These are phyloP conservation scores for Schizopygopsis pylzovi DNA, from an alignment of 2,797 vertebrate species.

Conservation along the genomic window DNA sequence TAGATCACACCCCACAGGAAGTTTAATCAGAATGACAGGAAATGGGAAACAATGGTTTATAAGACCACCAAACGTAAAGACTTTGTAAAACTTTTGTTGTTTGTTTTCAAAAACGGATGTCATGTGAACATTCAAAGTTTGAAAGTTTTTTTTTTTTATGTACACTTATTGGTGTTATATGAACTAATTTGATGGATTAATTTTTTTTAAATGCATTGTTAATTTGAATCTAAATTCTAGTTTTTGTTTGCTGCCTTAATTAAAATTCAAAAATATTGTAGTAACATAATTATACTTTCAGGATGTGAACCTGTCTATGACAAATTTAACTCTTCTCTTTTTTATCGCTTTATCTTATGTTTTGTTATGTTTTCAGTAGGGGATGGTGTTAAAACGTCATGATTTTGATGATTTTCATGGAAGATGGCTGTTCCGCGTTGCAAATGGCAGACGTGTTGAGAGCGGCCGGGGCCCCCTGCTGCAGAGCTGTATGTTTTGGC, in stretches of 20 bases:
- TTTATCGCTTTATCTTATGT: neutral
- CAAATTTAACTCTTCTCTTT: neutral
- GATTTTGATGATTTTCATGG: conserved; percentile 66
- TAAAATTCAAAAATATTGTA: neutral
- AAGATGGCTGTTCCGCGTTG: conserved; percentile 70
- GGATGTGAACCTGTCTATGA: neutral
- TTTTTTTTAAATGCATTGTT: neutral
- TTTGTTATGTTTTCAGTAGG: conserved; percentile 24
- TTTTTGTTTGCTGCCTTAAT: neutral
- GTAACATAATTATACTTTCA: neutral
- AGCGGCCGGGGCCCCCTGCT: conserved; percentile 32
- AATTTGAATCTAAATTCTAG: neutral
- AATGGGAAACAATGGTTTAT: neutral
- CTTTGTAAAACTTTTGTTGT: neutral
- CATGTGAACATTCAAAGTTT: neutral
- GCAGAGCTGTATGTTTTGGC: conserved; percentile 58
- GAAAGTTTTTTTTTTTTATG: neutral
- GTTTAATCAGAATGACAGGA: neutral
- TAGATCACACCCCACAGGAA: neutral
- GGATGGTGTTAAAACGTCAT: conserved; percentile 16
- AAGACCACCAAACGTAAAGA: neutral
- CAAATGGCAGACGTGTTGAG: conserved; percentile 57
- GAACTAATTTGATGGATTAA: neutral
- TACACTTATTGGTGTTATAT: neutral
- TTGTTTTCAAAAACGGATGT: neutral